Percentiles rank a stretch among this genome's conserved stretches.
Evolutionary conservation across 2,888 invertebrate genomes (phyloP).

Genomic region (Lepidocyrtinus sp.): DNA sequence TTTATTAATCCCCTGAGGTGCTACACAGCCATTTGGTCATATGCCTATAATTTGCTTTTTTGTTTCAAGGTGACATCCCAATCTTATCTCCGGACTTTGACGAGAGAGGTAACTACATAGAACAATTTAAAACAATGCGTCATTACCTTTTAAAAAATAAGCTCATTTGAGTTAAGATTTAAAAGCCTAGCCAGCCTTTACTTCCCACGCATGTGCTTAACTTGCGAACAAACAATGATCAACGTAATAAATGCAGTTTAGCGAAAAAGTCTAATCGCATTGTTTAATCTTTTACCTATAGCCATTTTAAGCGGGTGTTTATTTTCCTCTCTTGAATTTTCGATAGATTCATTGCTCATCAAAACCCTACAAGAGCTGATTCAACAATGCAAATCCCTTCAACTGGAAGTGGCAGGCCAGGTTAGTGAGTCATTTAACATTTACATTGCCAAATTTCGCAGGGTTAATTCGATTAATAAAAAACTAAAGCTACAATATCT

Average conservation of each 20-base stretch:
- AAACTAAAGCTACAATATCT: conserved; percentile 4
- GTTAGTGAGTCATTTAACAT: conserved; percentile 71
- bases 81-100: conserved; percentile 76
- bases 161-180: no score
- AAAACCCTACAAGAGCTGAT: conserved; percentile 80
- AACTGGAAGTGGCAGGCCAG: conserved; percentile 81
- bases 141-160: neutral
- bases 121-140: neutral
- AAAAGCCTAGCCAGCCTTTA: no score
- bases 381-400: conserved; percentile 79
- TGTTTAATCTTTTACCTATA: conserved; percentile 19
- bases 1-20: neutral
- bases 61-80: conserved; percentile 79
- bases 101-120: conserved; percentile 75
- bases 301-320: conserved; percentile 14
- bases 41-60: conserved; percentile 13
- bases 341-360: conserved; percentile 76
- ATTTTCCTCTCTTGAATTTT: conserved; percentile 66
- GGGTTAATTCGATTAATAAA: conserved; percentile 2
- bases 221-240: conserved; percentile 6
- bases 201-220: conserved; percentile 26
- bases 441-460: conserved; percentile 29
- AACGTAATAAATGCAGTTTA: neutral
- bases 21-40: no score
- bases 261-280: neutral